These are phyloP conservation scores for Astyanax mexicanus DNA, from an alignment of 2,797 vertebrate genomes.

Conservation along the genomic window DNA sequence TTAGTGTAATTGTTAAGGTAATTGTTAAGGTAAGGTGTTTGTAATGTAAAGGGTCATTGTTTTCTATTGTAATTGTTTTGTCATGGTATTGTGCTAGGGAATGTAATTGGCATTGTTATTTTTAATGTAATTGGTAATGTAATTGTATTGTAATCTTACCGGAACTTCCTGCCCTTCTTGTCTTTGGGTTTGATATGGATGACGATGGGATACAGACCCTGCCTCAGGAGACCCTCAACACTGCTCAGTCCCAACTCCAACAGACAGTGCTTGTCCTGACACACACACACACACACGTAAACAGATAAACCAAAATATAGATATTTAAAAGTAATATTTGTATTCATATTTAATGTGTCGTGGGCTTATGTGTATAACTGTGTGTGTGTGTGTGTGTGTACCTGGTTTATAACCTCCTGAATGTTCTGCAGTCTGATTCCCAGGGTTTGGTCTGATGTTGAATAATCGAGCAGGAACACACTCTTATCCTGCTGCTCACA, in stretches of 20 bases:
- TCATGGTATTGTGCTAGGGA: too few species aligned
- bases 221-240: slow-evolving; percentile 75
- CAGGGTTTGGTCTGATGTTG: slow-evolving; percentile 62
- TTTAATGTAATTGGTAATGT: not conserved
- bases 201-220: slow-evolving; percentile 79
- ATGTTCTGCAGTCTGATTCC: slow-evolving; percentile 79
- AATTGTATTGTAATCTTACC: slow-evolving; percentile 54
- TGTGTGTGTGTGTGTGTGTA: slow-evolving; percentile 42
- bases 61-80: too few species aligned
- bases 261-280: slow-evolving; percentile 80
- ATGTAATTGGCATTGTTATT: too few species aligned
- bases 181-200: slow-evolving; percentile 79
- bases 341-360: slow-evolving; percentile 41
- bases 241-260: slow-evolving; percentile 75
- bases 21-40: too few species aligned
- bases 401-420: slow-evolving; percentile 80
- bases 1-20: too few species aligned
- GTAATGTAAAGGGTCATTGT: too few species aligned
- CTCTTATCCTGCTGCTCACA: slow-evolving; percentile 68
- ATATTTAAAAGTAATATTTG: not conserved
- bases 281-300: slow-evolving; percentile 18
- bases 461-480: slow-evolving; percentile 74
- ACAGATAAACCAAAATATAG: too few species aligned
- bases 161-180: slow-evolving; percentile 80
- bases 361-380: too few species aligned